Conservation (phyloP, 2,113 vertebrate genomes). For the Pelusios castaneus region DNA sequence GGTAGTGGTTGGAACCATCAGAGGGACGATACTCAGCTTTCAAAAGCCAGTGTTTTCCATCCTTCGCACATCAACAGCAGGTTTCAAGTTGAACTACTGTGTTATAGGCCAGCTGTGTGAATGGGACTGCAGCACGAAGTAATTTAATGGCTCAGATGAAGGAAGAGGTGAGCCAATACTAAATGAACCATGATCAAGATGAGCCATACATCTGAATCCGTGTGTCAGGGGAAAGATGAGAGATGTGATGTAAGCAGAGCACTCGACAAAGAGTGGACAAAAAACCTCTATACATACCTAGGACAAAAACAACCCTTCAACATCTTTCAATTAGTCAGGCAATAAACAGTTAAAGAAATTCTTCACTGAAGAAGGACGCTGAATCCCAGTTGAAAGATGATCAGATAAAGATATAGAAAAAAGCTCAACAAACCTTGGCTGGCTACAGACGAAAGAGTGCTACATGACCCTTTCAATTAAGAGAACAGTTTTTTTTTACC, state of each 20-base stretch:
- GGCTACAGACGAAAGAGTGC: not conserved
- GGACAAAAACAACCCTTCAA: not conserved
- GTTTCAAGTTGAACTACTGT: not conserved
- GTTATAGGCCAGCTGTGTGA: not conserved
- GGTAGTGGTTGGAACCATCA: not conserved
- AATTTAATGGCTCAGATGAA: not conserved
- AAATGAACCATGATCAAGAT: not conserved
- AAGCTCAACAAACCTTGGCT: not conserved
- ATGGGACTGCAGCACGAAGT: not conserved
- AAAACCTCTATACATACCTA: not conserved
- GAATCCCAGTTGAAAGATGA: not conserved
- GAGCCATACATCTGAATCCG: not conserved
- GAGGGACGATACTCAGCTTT: not conserved
- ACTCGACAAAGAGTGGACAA: not conserved
- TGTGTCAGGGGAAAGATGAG: not conserved
- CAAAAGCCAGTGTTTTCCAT: not conserved
- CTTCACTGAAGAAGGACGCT: not conserved
- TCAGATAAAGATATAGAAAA: not conserved
- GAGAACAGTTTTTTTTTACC: not conserved
- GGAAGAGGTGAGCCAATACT: not conserved
- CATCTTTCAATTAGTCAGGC: not conserved
- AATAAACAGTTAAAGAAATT: constrained; percentile 2
- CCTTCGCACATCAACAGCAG: not conserved
- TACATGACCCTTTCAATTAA: not conserved
- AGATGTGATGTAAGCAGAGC: not conserved